phyloP scores from a whole-genome alignment of 1,140 invertebrate species.

The Himalopsyche phryganea region DNA sequence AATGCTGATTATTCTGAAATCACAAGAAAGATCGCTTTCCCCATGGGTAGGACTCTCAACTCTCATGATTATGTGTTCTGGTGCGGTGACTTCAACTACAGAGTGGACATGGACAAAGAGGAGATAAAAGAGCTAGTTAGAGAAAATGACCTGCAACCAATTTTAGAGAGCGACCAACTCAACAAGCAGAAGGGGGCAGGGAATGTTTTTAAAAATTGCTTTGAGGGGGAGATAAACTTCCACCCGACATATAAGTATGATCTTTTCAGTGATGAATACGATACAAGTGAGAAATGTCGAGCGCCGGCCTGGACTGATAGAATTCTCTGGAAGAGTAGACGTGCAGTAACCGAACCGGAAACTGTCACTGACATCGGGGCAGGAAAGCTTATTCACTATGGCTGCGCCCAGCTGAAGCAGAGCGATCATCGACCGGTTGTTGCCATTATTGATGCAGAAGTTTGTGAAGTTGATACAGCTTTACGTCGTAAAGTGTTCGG shows the following conservation, averaged over 20 bases:
- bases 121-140: slow-evolving; percentile 85
- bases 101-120: slow-evolving; percentile 93
- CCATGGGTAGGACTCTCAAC: slow-evolving; percentile 87
- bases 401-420: slow-evolving; percentile 91
- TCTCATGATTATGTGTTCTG: slow-evolving; percentile 99
- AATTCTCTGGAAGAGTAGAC: slow-evolving; percentile 83
- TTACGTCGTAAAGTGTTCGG: slow-evolving; percentile 74
- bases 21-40: slow-evolving; percentile 87
- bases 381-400: slow-evolving; percentile 85
- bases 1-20: slow-evolving; percentile 97
- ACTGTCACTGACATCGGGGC: slow-evolving; percentile 62
- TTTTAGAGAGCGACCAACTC: slow-evolving; percentile 89
- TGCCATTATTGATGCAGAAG: slow-evolving; percentile 84
- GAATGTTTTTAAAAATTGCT: slow-evolving; percentile 92
- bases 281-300: slow-evolving; percentile 96
- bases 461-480: slow-evolving; percentile 71
- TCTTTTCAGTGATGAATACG: slow-evolving; percentile 97
- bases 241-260: slow-evolving; percentile 99
- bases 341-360: slow-evolving; percentile 66
- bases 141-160: slow-evolving; percentile 70
- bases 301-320: slow-evolving; percentile 98
- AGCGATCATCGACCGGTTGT: slow-evolving; percentile 97
- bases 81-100: slow-evolving; percentile 99
- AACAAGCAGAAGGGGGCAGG: slow-evolving; percentile 74
- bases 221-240: slow-evolving; percentile 90